Evolutionary conservation across 2,888 invertebrate species (phyloP).

Genomic region (Lacanobia wlatinum): DNA sequence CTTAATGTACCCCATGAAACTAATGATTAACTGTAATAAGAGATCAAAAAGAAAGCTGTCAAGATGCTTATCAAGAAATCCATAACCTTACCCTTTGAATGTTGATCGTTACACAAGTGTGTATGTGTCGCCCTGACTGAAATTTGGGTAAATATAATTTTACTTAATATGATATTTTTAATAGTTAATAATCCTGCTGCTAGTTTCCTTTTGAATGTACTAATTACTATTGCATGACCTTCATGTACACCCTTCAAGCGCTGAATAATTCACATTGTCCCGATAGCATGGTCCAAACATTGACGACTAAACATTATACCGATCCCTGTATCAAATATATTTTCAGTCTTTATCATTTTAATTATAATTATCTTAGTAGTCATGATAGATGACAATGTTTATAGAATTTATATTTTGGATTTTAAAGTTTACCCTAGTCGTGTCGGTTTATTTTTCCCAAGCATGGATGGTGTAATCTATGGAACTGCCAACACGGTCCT

Average conservation of each 20-base stretch:
- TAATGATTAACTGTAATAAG: constrained; percentile 67
- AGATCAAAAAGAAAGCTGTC: constrained; percentile 87
- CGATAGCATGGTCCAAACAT: constrained; percentile 83
- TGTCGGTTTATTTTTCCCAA: constrained; percentile 69
- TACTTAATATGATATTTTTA: constrained; percentile 83
- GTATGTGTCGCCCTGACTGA: constrained; percentile 89
- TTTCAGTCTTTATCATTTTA: constrained; percentile 61
- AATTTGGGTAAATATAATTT: constrained; percentile 89
- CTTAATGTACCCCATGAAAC: constrained; percentile 62
- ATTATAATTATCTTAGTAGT: constrained; percentile 65
- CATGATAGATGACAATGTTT: constrained; percentile 74
- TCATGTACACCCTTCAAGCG: constrained; percentile 82
- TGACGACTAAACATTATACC: constrained; percentile 57
- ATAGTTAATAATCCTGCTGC: constrained; percentile 86
- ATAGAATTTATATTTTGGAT: constrained; percentile 63
- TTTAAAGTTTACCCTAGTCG: constrained; percentile 66
- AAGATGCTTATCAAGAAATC: constrained; percentile 89
- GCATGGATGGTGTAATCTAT: constrained; percentile 76
- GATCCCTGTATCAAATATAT: constrained; percentile 54
- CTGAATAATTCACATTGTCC: constrained; percentile 76
- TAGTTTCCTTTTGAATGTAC: constrained; percentile 88
- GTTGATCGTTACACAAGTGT: constrained; percentile 85
- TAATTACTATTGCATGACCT: constrained; percentile 87
- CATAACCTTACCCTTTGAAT: constrained; percentile 79
- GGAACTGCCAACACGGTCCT: constrained; percentile 65